Base-by-base conservation (phyloP, 2,888 invertebrate species). In the Aromia moschata region DNA sequence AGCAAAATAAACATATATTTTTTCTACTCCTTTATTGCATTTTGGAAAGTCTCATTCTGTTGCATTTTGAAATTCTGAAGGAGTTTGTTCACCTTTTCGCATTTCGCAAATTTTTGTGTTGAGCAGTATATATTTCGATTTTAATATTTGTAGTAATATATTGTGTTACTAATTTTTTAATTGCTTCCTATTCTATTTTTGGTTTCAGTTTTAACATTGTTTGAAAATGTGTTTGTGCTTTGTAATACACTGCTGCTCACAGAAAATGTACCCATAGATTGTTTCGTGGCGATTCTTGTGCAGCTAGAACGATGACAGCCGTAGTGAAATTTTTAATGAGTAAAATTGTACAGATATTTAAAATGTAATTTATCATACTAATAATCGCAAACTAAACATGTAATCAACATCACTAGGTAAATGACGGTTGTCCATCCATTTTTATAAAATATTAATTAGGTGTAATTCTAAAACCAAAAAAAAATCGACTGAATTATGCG, bases 341-440 rank as follows among this genome's bases (percentile, higher is more conserved):
- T 15, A 38, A 49, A 49, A 38, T 38, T 38, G 49, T 41, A 52
- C 41, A 52, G 41, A 31, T 41, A 41, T 52, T 52, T 52, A 41
- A 41, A 52, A 16, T 10, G 17, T 15, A 30, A 14, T 45, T 45
- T 41, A 52, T 49, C 38, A 12, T 49, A 38, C 20, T 49, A 49
- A 16, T 49, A 49, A 49, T 44, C 38, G n/a, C n/a, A n/a, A n/a
- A n/a, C n/a, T 25, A 37, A 51, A 51, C 62, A 54, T 52, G 53
- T 66, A 66, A 62, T 52, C 53, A 58, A 58, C 58, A 62, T 66
- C 56, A 66, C 60, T 64, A 68, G 66, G 44, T 70, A 66, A 70
- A 65, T 69, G 63, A 68, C 60, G 58, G 62, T 68, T 72, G 65
- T 74, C 74, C 72, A 74, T 72, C 71, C 72, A 71, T 72, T 72